Evolutionary conservation across 2,888 invertebrate genomes (phyloP).

Genomic region (Orchestes rusci): DNA sequence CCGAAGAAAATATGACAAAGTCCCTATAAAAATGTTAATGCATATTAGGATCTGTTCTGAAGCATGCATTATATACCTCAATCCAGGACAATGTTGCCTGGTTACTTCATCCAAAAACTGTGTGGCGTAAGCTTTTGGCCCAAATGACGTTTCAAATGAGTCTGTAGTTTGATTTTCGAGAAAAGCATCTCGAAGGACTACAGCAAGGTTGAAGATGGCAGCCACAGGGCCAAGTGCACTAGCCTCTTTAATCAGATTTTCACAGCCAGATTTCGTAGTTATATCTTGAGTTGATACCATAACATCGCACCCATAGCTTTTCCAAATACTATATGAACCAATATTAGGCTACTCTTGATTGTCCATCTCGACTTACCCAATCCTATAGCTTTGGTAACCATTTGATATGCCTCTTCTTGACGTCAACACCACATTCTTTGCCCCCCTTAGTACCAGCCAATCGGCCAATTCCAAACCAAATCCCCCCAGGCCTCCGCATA

Average conservation of each 20-base stretch:
- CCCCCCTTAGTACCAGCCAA: slow-evolving; percentile 80
- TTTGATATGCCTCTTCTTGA: slow-evolving; percentile 72
- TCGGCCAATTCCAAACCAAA: slow-evolving; percentile 85
- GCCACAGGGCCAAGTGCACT: slow-evolving; percentile 61
- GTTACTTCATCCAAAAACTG: slow-evolving; percentile 59
- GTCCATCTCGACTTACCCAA: slow-evolving; percentile 26
- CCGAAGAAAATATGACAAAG: slow-evolving; percentile 89
- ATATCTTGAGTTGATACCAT: slow-evolving; percentile 65
- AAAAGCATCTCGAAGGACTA: slow-evolving; percentile 66
- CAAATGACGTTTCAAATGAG: slow-evolving; percentile 59
- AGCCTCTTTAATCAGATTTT: slow-evolving; percentile 59
- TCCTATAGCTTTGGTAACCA: slow-evolving; percentile 64
- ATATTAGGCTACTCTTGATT: too few species aligned
- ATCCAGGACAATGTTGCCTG: slow-evolving; percentile 29
- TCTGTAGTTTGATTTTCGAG: slow-evolving; percentile 70
- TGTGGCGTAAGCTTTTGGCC: slow-evolving; percentile 78
- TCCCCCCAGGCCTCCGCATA: slow-evolving; percentile 81
- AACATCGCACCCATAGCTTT: slow-evolving; percentile 60
- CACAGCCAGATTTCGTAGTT: slow-evolving; percentile 62
- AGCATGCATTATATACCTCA: slow-evolving; percentile 30
- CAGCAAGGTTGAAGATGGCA: slow-evolving; percentile 87
- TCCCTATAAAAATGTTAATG: slow-evolving; percentile 50
- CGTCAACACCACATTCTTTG: slow-evolving; percentile 67
- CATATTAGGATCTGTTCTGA: too few species aligned
- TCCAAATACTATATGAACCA: slow-evolving; percentile 63